Percentiles rank a stretch among this genome's conserved stretches.
phyloP scores from a whole-genome alignment of 1,140 invertebrate genomes.

The Scaptomyza graminum region DNA sequence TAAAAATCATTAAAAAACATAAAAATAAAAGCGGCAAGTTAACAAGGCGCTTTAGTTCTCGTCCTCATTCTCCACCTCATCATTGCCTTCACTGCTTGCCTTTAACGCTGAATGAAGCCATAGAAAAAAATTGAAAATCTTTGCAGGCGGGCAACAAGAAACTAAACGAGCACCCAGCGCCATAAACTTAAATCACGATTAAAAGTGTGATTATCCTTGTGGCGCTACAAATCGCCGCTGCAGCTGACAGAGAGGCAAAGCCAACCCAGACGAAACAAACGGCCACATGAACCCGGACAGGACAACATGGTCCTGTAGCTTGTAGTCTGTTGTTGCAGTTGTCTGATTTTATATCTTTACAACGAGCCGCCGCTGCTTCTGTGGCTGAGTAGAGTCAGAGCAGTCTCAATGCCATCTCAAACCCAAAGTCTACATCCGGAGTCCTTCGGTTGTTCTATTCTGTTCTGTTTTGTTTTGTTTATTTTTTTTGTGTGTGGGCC shows the following conservation, averaged over 20 bases:
- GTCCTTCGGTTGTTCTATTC: conserved; percentile 18
- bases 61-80: not conserved
- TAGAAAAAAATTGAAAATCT: conserved; percentile 68
- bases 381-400: conserved; percentile 57
- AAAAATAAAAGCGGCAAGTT: conserved; percentile 77
- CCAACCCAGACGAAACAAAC: conserved; percentile 4
- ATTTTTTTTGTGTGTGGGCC: conserved; percentile 41
- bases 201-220: conserved; percentile 84
- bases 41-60: conserved; percentile 56
- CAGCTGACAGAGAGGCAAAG: conserved; percentile 60
- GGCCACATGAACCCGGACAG: conserved; percentile 17
- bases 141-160: conserved; percentile 67
- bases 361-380: conserved; percentile 61
- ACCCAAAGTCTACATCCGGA: not conserved
- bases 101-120: conserved; percentile 56
- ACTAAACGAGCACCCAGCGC: conserved; percentile 78
- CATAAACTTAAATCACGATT: conserved; percentile 84
- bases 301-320: conserved; percentile 45
- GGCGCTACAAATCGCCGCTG: conserved; percentile 82
- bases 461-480: conserved; percentile 42
- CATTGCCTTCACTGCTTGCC: not conserved
- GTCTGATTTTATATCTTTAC: conserved; percentile 82
- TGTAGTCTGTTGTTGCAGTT: conserved; percentile 64
- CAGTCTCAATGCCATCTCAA: conserved; percentile 13
- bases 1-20: conserved; percentile 83